These are phyloP conservation scores for Eurytoma adleriae DNA, from an alignment of 2,888 invertebrate genomes.

Conservation along the genomic window DNA sequence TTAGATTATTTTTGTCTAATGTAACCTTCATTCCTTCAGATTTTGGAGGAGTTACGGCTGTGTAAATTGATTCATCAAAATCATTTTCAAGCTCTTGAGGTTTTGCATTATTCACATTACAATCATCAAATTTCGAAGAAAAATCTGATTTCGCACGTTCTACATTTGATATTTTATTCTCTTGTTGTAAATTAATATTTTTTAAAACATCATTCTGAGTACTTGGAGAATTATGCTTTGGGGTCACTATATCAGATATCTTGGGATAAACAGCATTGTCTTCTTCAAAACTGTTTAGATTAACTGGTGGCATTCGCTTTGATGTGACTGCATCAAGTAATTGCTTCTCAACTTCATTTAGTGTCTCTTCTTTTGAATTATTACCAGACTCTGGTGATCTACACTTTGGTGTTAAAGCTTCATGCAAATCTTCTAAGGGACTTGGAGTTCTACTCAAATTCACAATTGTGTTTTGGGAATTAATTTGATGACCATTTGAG, in stretches of 20 bases:
- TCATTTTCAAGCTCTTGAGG: slow-evolving; percentile 8
- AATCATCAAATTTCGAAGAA: slow-evolving; percentile 8
- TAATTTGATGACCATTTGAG: not conserved
- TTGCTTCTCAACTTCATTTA: not conserved
- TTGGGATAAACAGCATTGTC: not conserved
- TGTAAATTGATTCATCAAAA: slow-evolving; percentile 10
- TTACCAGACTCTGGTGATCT: not conserved
- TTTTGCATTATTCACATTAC: not conserved
- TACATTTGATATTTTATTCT: not conserved
- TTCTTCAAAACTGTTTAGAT: not conserved
- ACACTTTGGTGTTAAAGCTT: slow-evolving; percentile 38
- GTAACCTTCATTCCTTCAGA: slow-evolving; percentile 30
- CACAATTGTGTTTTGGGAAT: slow-evolving; percentile 33
- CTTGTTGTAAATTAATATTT: not conserved
- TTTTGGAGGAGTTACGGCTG: slow-evolving; percentile 43
- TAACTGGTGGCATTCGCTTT: slow-evolving; percentile 9
- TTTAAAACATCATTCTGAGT: not conserved
- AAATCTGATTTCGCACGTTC: slow-evolving; percentile 17
- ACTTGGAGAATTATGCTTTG: not conserved
- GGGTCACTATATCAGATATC: slow-evolving; percentile 1
- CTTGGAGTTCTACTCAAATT: slow-evolving; percentile 21
- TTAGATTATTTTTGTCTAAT: not conserved
- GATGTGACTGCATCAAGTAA: slow-evolving; percentile 1
- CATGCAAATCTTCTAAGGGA: slow-evolving; percentile 30
- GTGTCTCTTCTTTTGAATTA: not conserved